These are phyloP conservation scores for Anguilla rostrata DNA, from an alignment of 2,113 vertebrate species.

Conservation along the genomic window DNA sequence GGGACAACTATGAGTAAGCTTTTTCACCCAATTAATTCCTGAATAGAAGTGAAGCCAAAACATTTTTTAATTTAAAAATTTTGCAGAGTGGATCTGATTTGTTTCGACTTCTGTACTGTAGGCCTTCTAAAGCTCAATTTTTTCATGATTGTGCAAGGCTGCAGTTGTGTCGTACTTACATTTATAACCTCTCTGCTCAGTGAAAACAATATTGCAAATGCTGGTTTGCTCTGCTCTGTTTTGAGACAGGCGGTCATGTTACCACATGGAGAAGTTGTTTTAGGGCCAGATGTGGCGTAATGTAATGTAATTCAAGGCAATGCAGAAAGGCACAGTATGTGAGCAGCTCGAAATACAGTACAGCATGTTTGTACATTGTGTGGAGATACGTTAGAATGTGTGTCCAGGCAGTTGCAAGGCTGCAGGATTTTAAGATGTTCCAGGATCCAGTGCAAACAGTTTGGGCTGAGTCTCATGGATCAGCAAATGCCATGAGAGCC, in stretches of 20 bases:
- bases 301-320: not conserved
- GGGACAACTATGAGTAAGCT: not conserved
- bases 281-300: not conserved
- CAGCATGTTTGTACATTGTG: not conserved
- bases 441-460: not conserved
- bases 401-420: constrained; percentile 9
- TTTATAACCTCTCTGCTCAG: not conserved
- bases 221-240: not conserved
- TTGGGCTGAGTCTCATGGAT: not conserved
- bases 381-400: constrained; percentile 1
- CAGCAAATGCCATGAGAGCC: not conserved
- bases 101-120: not conserved
- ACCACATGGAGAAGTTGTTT: not conserved
- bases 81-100: not conserved
- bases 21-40: not conserved
- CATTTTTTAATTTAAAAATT: not conserved
- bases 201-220: not conserved
- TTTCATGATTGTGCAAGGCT: not conserved
- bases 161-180: not conserved
- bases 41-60: not conserved
- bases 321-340: not conserved
- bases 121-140: not conserved
- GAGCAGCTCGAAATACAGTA: not conserved
- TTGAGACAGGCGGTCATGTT: not conserved
- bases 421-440: constrained; percentile 10